These are phyloP conservation scores for Pogonocherus hispidulus DNA, from an alignment of 2,888 invertebrate species.

Conservation along the genomic window DNA sequence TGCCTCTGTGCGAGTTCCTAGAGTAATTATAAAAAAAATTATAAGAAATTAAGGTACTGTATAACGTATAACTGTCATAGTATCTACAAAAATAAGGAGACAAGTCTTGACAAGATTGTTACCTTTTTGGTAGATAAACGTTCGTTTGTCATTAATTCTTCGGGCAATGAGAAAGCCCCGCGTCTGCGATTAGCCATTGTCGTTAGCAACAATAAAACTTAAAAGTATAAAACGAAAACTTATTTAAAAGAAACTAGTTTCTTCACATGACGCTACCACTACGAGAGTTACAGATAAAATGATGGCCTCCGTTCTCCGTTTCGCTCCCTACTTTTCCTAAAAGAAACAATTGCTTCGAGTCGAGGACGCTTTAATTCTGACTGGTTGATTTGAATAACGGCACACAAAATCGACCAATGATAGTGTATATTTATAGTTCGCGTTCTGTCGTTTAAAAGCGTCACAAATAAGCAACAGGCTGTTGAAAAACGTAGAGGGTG, in stretches of 20 bases:
- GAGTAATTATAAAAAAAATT: slow-evolving; percentile 22
- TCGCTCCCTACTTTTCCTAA: no score
- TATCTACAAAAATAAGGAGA: no score
- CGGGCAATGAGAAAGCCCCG: slow-evolving; percentile 45
- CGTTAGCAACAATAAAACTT: slow-evolving; percentile 33
- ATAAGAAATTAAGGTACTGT: background rate
- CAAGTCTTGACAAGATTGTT: slow-evolving; percentile 20
- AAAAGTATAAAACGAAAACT: slow-evolving; percentile 44
- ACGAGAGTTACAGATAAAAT: background rate
- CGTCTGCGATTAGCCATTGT: slow-evolving; percentile 52
- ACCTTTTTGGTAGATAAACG: slow-evolving; percentile 55
- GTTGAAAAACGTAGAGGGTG: background rate
- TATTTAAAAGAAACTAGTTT: slow-evolving; percentile 32
- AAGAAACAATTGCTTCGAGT: no score
- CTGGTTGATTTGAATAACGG: slow-evolving; percentile 15
- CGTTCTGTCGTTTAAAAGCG: background rate
- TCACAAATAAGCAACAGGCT: background rate
- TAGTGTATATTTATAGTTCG: background rate
- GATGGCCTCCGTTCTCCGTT: background rate
- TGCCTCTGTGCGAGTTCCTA: slow-evolving; percentile 51
- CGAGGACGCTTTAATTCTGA: background rate
- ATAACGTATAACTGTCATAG: background rate
- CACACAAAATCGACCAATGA: slow-evolving; percentile 11
- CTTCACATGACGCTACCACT: slow-evolving; percentile 42
- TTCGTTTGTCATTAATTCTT: slow-evolving; percentile 50